phyloP scores from a whole-genome alignment of 2,888 invertebrate genomes.

The Caenorhabditis sp. region DNA sequence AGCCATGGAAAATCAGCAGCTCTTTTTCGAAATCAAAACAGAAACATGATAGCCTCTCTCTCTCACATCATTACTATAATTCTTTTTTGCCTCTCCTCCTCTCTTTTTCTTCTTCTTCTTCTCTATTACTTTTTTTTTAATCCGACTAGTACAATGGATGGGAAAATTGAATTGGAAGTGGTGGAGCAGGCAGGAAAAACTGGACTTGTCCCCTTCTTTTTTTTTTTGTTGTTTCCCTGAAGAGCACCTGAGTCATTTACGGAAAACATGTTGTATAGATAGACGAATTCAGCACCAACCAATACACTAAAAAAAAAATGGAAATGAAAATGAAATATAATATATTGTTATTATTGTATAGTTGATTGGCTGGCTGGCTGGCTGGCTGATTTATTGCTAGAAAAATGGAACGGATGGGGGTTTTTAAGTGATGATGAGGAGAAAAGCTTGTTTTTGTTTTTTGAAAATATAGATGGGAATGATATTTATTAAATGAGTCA shows the following conservation, averaged over 20 bases:
- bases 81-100: conserved; percentile 1
- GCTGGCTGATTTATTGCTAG: no score
- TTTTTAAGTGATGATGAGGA: no score
- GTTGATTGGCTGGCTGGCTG: no score
- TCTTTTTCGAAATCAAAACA: not conserved
- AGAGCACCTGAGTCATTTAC: not conserved
- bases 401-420: no score
- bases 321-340: no score
- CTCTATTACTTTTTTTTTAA: conserved; percentile 1
- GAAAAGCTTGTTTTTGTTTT: no score
- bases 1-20: no score
- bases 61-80: not conserved
- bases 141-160: conserved; percentile 2
- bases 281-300: no score
- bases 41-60: not conserved
- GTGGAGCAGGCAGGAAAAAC: not conserved
- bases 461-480: no score
- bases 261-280: not conserved
- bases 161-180: conserved; percentile 4
- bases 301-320: no score
- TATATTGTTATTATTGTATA: no score
- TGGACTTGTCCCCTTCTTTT: not conserved
- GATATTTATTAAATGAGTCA: no score
- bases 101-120: not conserved
- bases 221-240: not conserved